These are phyloP conservation scores for Eristalis tenax DNA, from an alignment of 2,888 invertebrate species.

Conservation along the genomic window DNA sequence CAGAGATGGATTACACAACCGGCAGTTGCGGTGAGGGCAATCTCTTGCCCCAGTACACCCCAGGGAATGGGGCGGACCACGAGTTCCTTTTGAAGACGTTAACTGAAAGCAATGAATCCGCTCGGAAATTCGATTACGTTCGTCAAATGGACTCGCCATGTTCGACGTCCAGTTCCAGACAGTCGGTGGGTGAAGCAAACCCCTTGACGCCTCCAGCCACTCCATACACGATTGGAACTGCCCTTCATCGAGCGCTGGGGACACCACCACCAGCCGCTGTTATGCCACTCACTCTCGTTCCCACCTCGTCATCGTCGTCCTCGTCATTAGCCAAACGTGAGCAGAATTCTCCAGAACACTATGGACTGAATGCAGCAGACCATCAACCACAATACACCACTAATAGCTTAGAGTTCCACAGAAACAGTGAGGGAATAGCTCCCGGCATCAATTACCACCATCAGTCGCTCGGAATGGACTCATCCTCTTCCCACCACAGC, in stretches of 20 bases:
- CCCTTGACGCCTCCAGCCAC: conserved; percentile 80
- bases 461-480: conserved; percentile 55
- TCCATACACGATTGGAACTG: conserved; percentile 73
- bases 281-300: conserved; percentile 46
- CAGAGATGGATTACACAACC: conserved; percentile 55
- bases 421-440: conserved; percentile 51
- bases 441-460: conserved; percentile 53
- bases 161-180: conserved; percentile 78
- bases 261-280: conserved; percentile 55
- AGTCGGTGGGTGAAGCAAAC: conserved; percentile 74
- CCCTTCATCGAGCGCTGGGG: conserved; percentile 41
- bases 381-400: conserved; percentile 52
- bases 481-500: conserved; percentile 50
- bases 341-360: conserved; percentile 62
- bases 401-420: conserved; percentile 62
- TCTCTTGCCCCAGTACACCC: conserved; percentile 50
- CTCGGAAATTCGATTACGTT: conserved; percentile 74
- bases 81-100: conserved; percentile 78
- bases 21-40: conserved; percentile 40
- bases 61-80: conserved; percentile 67
- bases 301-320: conserved; percentile 54
- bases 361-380: conserved; percentile 48
- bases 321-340: conserved; percentile 63
- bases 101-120: conserved; percentile 72
- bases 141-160: conserved; percentile 79